Base-by-base conservation (phyloP, 1,140 invertebrate species). In the Eciton burchellii region DNA sequence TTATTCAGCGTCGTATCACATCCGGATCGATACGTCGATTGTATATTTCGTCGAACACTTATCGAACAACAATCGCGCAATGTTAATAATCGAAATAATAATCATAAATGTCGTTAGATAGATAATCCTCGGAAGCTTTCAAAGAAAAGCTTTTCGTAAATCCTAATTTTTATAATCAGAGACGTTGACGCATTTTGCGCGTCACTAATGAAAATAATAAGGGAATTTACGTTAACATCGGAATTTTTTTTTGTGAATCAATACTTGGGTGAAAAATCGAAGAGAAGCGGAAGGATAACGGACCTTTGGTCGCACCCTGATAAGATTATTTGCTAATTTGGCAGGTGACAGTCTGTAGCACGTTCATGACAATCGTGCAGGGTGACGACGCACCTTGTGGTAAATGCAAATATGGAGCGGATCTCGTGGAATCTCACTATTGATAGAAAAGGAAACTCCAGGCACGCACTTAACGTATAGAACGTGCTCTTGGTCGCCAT, bases 361-460 rank as follows among this genome's bases (percentile, higher is more conserved):
- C 82, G 72, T 83, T 74, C 29, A 72, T 85, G 62, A 82, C 71
- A 81, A 90, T 84, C 84, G 81, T 59, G 63, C 79, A 49, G 56
- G 63, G 71, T 83, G 82, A 84, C 79, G 65, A 79, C 84, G 85
- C 90, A 92, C 89, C 90, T 91, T 91, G 88, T 91, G 87, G 83
- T 79, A 82, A 90, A 88, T 83, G 89, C 89, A 90, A 89, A 89
- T 88, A 90, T 49, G 21, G 63, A 85, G 24, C 73, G 81, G 43
- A 71, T 88, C 79, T 70, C 87, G 85, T 81, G 85, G 79, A 70
- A 85, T 84, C n/a, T n/a, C 81, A 57, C 52, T 63, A 77, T 60
- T 70, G 79, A 88, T 85, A 76, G 73, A 79, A 56, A 74, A 83
- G 84, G 59, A 88, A 85, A 87, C 56, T 88, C 65, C 79, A 60